A percentile compares a stretch with the other conserved stretches of the same genome.
phyloP scores from a whole-genome alignment of 35 echinoderm and acorn worm species.

The Ptychodera flava region DNA sequence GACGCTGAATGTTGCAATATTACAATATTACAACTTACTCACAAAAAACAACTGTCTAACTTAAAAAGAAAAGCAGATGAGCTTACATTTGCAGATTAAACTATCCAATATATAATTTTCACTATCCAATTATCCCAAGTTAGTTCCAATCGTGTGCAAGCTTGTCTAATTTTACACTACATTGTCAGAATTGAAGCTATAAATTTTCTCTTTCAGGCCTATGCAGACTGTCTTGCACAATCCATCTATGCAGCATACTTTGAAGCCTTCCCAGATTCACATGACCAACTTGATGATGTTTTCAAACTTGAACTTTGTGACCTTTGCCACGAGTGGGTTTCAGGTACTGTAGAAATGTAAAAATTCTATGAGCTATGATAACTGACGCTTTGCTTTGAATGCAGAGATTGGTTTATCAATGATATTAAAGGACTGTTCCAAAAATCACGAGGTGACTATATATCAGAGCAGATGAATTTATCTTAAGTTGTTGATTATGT shows the following conservation, averaged over 20 bases:
- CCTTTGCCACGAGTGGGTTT: constrained; percentile 75
- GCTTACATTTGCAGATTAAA: no score
- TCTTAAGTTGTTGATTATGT: no score
- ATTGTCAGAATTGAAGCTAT: no score
- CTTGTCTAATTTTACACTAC: no score
- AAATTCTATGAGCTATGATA: neutral
- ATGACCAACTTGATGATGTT: constrained; percentile 59
- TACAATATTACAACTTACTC: no score
- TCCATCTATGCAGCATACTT: constrained; percentile 87
- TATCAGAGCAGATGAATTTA: no score
- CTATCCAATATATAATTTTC: no score
- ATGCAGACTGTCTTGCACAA: constrained; percentile 84
- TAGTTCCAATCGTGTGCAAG: no score
- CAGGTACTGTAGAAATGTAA: constrained; percentile 42
- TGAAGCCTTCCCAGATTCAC: constrained; percentile 94
- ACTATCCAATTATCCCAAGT: no score
- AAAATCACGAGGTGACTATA: neutral
- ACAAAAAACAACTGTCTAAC: no score
- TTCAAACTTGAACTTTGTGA: constrained; percentile 80
- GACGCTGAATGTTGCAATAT: no score
- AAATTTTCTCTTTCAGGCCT: constrained; percentile 55
- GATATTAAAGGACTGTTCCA: neutral
- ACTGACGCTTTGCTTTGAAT: constrained; percentile 1
- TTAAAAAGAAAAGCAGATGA: no score
- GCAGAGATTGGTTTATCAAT: neutral